phyloP scores from a whole-genome alignment of 2,797 vertebrate genomes.

The Ambastaia sidthimunki region DNA sequence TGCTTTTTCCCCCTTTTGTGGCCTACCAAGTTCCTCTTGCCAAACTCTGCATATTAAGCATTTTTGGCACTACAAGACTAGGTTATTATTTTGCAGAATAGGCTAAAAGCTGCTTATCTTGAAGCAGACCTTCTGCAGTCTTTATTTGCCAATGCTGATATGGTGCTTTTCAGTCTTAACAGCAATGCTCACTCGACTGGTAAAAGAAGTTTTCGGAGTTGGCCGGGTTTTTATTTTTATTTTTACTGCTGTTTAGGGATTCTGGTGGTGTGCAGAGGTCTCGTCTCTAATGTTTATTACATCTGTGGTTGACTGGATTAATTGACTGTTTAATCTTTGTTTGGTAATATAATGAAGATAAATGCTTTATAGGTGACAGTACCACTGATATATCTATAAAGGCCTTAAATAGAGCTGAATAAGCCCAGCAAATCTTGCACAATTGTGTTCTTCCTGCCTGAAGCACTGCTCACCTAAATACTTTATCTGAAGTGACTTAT shows the following conservation, averaged over 20 bases:
- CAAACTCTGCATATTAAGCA: slow-evolving; percentile 73
- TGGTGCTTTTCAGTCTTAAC: slow-evolving; percentile 23
- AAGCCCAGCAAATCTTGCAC: not conserved
- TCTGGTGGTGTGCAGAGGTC: not conserved
- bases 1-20: slow-evolving; percentile 23
- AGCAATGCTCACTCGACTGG: slow-evolving; percentile 35
- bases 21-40: slow-evolving; percentile 43
- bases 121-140: slow-evolving; percentile 64
- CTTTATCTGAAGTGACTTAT: not conserved
- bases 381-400: not conserved
- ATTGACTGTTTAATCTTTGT: not conserved
- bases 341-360: not conserved
- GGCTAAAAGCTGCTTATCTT: slow-evolving; percentile 74
- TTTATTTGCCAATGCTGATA: slow-evolving; percentile 55
- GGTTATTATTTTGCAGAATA: slow-evolving; percentile 71
- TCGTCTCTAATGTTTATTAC: not conserved
- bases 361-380: not conserved
- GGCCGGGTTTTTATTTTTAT: slow-evolving; percentile 4
- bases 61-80: slow-evolving; percentile 61
- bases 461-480: not conserved
- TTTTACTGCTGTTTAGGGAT: slow-evolving; percentile 15
- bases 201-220: slow-evolving; percentile 26
- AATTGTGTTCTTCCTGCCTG: not conserved
- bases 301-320: not conserved
- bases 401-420: not conserved